Evolutionary conservation across 2,888 invertebrate species (phyloP), one percentile per base, ranked within the genome.

Genomic region (Orchestes rusci): DNA sequence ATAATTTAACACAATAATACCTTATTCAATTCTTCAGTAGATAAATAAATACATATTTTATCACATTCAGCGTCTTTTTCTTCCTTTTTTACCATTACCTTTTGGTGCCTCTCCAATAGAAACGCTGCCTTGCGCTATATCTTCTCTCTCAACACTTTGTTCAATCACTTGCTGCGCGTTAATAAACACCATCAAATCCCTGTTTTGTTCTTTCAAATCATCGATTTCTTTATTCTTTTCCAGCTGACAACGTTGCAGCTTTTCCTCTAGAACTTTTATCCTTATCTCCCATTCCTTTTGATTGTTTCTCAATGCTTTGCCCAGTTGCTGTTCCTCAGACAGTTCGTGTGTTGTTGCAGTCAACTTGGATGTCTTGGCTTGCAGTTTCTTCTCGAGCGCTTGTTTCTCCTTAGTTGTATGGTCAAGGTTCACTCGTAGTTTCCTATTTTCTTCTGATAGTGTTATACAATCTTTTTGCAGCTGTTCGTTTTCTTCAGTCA

Each of bases 181-280:
- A 58, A 99, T 79, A 66, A 86, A 95, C 72, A 97, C 94, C 93
- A 96, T 94, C 36, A 99, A 76, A 73, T 99, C 99, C 23, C 90
- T 77, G 5, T 99, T 75, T 72, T 99, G 94, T 58, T 97, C 96
- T 54, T 84, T 82, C 19, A 97, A 72, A 15, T 94, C 92, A 0
- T 69, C 55, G n/a, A 93, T 75, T 76, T 94, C 82, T 34, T 68
- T 59, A 42, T 76, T 74, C 53, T 75, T 75, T 59, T 51, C 69
- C 60, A 55, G 62, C 64, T 63, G 60, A 45, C 46, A 67, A 66
- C 62, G 73, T 54, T 48, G 70, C 65, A 40, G 68, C 56, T 50
- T 72, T 43, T 72, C 69, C 54, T 82, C 78, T 12, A 81, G 59
- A 16, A 67, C 66, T 10, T 69, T 66, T 54, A 80, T 73, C 59